Base-by-base conservation (phyloP, 2,113 vertebrate genomes). In the Charadrius vociferus region DNA sequence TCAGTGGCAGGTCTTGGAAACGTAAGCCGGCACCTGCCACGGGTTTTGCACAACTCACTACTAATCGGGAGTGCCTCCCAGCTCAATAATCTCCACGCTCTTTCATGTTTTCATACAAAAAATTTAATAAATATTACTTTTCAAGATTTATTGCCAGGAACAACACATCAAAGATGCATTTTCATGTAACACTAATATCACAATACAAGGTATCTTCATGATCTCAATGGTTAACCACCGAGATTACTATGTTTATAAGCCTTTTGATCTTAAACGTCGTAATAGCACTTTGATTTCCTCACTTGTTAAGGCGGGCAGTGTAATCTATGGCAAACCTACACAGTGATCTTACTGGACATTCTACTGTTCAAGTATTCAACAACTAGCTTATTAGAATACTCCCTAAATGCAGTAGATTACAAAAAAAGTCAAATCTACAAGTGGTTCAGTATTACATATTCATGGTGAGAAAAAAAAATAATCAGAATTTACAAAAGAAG, bases 71-170 rank as follows among this genome's bases (percentile, higher is more conserved):
- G 78, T 1, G 10, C 70, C 94, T 92, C 90, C 79, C 8, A 92
- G 96, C 96, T 97, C 96, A 98, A 97, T 97, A 98, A 97, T 97
- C 96, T 97, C 97, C 98, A 98, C 97, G 96, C 98, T 88, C 71
- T 94, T 98, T 97, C 34, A 71, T 98, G 98, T 99, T 99, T 99
- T 99, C 98, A 99, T 99, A 99, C 99, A 99, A 99, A 99, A 99
- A 99, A 99, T 99, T 99, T 99, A 99, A 99, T 99, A 99, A 99
- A 99, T 99, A 99, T 99, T 98, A 99, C 99, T 99, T 99, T 98
- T 98, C 99, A 99, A 99, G 99, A 99, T 99, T 99, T 99, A 99
- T 99, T 99, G 99, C 99, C 99, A 99, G 99, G 98, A 99, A 99
- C 98, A 99, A 98, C 98, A 99, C 99, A 98, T 98, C 98, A 98